A percentile compares a stretch with the other conserved stretches of the same genome.
These are phyloP conservation scores for Morpho achilles DNA, from an alignment of 2,888 invertebrate genomes.

Conservation along the genomic window DNA sequence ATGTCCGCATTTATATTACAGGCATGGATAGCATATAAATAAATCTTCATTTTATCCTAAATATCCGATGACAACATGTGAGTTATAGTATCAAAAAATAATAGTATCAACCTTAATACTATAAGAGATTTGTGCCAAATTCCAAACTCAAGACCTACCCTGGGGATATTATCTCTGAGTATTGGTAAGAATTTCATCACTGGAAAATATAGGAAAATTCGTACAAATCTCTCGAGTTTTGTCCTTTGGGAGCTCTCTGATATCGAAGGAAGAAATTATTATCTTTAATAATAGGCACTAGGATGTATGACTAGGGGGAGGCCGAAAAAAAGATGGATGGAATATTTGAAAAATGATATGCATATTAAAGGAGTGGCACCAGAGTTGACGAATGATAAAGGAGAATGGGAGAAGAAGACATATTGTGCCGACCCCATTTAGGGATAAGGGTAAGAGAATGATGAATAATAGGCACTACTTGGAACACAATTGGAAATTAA, in stretches of 20 bases:
- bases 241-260: constrained; percentile 11
- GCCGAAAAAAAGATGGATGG: too few species aligned
- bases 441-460: too few species aligned
- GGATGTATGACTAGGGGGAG: too few species aligned
- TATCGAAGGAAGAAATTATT: constrained; percentile 3
- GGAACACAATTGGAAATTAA: background rate
- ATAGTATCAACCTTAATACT: background rate
- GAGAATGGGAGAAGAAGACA: too few species aligned
- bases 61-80: background rate
- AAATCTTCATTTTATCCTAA: too few species aligned
- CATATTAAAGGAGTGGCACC: too few species aligned
- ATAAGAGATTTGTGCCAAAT: constrained; percentile 1
- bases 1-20: too few species aligned
- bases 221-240: constrained; percentile 15
- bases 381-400: too few species aligned
- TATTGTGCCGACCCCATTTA: too few species aligned
- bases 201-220: constrained; percentile 27
- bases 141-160: constrained; percentile 9
- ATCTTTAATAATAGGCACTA: too few species aligned
- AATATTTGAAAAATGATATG: too few species aligned
- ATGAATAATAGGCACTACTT: background rate
- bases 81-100: background rate
- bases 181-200: constrained; percentile 27
- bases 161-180: constrained; percentile 15
- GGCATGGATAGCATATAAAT: too few species aligned